A percentile compares a stretch with the other conserved stretches of the same genome.
phyloP scores from a whole-genome alignment of 2,113 vertebrate genomes.

The Cygnus buccinator region DNA sequence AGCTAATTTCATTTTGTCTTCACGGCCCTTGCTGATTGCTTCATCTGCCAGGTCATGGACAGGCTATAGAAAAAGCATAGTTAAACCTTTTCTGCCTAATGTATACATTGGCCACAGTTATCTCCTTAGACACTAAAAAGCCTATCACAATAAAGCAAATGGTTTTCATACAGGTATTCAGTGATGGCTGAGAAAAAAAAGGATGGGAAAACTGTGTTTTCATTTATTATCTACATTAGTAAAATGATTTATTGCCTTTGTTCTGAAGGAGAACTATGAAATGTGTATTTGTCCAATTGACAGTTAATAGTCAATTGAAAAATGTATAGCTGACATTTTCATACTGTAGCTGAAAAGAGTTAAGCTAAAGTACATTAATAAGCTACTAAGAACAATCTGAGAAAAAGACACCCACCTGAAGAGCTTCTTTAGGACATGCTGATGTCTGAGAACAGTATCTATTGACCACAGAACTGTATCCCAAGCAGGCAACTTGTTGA shows the following conservation, averaged over 20 bases:
- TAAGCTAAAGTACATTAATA: neutral
- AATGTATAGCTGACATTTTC: neutral
- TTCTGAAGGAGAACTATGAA: neutral
- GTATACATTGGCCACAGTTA: neutral
- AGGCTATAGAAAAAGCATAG: slow-evolving; percentile 73
- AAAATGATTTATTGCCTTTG: neutral
- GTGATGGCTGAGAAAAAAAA: neutral
- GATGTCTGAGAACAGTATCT: slow-evolving; percentile 76
- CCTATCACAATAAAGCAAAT: neutral
- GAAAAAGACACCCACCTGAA: slow-evolving; percentile 77
- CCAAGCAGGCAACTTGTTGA: slow-evolving; percentile 76
- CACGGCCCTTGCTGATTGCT: slow-evolving; percentile 66
- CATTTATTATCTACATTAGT: neutral
- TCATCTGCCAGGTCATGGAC: slow-evolving; percentile 81
- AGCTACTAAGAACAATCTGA: neutral
- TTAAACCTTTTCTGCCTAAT: neutral
- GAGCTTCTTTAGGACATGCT: slow-evolving; percentile 73
- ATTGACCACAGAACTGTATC: slow-evolving; percentile 83
- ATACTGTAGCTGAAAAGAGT: neutral
- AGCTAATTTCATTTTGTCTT: slow-evolving; percentile 78
- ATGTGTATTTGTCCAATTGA: neutral
- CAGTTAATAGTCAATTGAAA: neutral
- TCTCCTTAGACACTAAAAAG: neutral
- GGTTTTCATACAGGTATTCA: neutral
- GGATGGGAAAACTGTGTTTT: neutral